Evolutionary conservation across 2,888 invertebrate genomes (phyloP), one percentile per base, ranked within the genome.

Genomic region (Sicus ferrugineus): DNA sequence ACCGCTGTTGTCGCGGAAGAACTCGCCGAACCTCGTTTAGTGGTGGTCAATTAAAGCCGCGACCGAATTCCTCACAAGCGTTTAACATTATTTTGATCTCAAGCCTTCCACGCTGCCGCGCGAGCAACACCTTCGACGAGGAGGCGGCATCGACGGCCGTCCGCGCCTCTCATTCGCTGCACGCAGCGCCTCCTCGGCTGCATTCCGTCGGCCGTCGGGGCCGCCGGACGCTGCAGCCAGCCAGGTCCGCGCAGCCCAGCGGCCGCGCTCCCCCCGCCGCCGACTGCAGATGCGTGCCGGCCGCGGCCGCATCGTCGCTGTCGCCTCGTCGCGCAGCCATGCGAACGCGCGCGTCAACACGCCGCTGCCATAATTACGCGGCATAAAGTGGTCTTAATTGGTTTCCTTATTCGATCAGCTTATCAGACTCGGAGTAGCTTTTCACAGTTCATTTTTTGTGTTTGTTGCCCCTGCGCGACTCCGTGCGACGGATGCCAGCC

Each of bases 361-460:
- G 54, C 14, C 67, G 67, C 31, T 30, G 67, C 58, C 48, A 67
- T 67, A 67, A 67, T 67, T 67, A 67, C 67, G 67, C 59, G 59
- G 67, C 67, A 67, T 67, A 67, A 67, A 67, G 67, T 67, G 67
- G 67, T 59, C 67, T 67, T 67, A 67, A 67, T 67, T 67, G 67
- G 67, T 67, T 65, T 67, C 67, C 59, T 67, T 67, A 67, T 67
- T 26, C 59, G 67, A 46, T 67, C 67, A 67, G 67, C 67, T 67
- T 67, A 67, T 67, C 67, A 67, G 48, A 67, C 59, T 67, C 30
- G 48, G 59, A 59, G 67, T 67, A 30, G 59, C 59, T 67, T 59
- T 59, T 67, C 67, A 67, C 67, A 59, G 67, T 56, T 54, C 56
- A 23, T 26, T 65, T 67, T 34, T 67, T n/a, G n/a, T n/a, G n/a